Conservation (phyloP, 2,888 invertebrate species). For the Lithosia quadra region DNA sequence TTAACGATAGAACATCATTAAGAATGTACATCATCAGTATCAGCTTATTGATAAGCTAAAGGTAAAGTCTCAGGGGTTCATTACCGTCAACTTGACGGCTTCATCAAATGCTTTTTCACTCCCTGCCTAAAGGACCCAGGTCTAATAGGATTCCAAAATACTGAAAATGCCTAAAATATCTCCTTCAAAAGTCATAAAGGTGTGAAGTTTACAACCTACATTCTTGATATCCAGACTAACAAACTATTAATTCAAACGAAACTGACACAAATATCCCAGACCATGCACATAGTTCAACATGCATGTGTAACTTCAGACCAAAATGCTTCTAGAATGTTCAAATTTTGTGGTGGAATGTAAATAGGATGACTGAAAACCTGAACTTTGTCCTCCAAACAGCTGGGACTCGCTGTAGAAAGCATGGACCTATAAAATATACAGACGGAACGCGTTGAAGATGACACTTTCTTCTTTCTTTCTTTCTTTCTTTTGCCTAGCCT, state of each 20-base stretch:
- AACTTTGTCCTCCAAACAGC: constrained; percentile 46
- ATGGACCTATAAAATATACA: too few relatives aligned
- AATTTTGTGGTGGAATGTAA: constrained; percentile 57
- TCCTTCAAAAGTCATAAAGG: not conserved
- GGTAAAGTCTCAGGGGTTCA: too few relatives aligned
- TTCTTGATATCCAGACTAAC: not conserved
- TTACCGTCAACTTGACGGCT: too few relatives aligned
- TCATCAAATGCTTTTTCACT: too few relatives aligned
- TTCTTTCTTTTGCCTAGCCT: too few relatives aligned
- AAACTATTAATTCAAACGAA: not conserved
- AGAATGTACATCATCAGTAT: too few relatives aligned
- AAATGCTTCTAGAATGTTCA: constrained; percentile 42
- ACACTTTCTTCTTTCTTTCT: too few relatives aligned
- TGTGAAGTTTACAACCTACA: not conserved
- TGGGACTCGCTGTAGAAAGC: constrained; percentile 37
- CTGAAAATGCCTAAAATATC: not conserved
- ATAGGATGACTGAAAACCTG: constrained; percentile 49
- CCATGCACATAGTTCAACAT: constrained; percentile 13
- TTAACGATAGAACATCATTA: too few relatives aligned
- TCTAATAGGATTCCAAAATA: too few relatives aligned
- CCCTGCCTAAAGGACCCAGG: too few relatives aligned
- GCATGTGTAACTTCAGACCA: constrained; percentile 12
- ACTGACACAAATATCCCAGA: not conserved
- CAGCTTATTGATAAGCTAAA: too few relatives aligned
- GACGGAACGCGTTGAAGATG: too few relatives aligned